Evolutionary conservation across 2,888 invertebrate genomes (phyloP).

Genomic region (Acanthosoma haemorrhoidale): DNA sequence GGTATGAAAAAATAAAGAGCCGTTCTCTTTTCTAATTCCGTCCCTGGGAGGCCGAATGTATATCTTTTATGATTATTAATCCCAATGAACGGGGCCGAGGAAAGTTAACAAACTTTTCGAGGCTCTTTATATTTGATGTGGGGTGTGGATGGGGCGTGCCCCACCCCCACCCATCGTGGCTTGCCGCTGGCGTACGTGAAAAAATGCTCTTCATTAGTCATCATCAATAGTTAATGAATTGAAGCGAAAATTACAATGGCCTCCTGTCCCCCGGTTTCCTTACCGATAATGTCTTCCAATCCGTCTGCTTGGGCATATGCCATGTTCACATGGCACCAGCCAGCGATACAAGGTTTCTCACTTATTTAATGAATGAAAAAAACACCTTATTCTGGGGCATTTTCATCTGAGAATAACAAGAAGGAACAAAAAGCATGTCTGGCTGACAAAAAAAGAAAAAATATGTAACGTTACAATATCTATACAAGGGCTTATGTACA

Average conservation of each 20-base stretch:
- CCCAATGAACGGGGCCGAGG: slow-evolving; percentile 40
- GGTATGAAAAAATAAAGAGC: slow-evolving; percentile 44
- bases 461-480: too few relatives aligned
- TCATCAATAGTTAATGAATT: slow-evolving; percentile 20
- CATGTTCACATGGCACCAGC: too few relatives aligned
- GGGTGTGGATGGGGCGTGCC: not conserved
- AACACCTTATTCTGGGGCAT: too few relatives aligned
- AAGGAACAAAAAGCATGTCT: too few relatives aligned
- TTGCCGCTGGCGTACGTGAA: not conserved
- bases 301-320: too few relatives aligned
- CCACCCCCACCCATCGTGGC: not conserved
- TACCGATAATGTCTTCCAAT: not conserved
- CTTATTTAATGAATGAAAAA: too few relatives aligned
- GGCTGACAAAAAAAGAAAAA: too few relatives aligned
- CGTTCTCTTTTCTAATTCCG: slow-evolving; percentile 41
- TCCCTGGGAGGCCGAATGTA: slow-evolving; percentile 35
- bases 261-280: not conserved
- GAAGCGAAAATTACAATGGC: not conserved
- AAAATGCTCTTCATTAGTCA: slow-evolving; percentile 21
- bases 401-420: too few relatives aligned
- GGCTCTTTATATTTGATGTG: slow-evolving; percentile 39
- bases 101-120: slow-evolving; percentile 39
- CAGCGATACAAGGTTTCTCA: too few relatives aligned
- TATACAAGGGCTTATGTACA: too few relatives aligned
- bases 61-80: slow-evolving; percentile 42